Evolutionary conservation across 2,797 vertebrate species (phyloP).

Genomic region (Lagorchestes hirsutus): DNA sequence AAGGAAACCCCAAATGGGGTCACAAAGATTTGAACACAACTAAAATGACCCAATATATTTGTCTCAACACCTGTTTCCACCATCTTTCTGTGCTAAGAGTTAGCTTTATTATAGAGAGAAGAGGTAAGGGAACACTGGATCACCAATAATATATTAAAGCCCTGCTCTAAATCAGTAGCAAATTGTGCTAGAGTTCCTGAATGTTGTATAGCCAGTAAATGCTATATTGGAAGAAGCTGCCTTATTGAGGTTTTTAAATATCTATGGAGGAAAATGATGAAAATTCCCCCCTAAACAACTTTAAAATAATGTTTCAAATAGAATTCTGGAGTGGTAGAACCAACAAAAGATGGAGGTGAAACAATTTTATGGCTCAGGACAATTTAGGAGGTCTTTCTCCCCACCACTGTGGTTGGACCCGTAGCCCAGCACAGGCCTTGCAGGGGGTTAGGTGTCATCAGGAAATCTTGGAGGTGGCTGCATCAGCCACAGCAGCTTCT

Average conservation of each 20-base stretch:
- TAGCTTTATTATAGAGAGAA: constrained; percentile 23
- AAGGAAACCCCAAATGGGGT: neutral
- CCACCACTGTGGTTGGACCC: neutral
- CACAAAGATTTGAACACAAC: neutral
- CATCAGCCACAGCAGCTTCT: neutral
- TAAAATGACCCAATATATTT: neutral
- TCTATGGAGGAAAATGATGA: constrained; percentile 31
- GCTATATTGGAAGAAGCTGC: constrained; percentile 49
- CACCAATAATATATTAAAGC: constrained; percentile 32
- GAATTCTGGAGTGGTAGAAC: neutral
- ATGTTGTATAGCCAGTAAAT: constrained; percentile 41
- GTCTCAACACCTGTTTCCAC: neutral
- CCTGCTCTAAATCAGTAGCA: constrained; percentile 11
- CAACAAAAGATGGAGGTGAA: neutral
- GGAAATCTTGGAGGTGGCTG: neutral
- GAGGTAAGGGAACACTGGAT: constrained; percentile 31
- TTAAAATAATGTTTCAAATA: neutral
- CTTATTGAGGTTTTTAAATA: constrained; percentile 44
- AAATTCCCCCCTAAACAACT: constrained; percentile 1
- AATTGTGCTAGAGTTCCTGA: constrained; percentile 52
- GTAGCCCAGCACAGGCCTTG: neutral
- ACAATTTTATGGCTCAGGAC: neutral
- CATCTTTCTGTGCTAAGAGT: constrained; percentile 13
- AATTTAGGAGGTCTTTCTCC: neutral
- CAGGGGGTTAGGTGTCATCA: neutral